A percentile compares a stretch with the other conserved stretches of the same genome.
phyloP scores from a whole-genome alignment of 1,140 invertebrate genomes.

The Heliconius eleuchia region DNA sequence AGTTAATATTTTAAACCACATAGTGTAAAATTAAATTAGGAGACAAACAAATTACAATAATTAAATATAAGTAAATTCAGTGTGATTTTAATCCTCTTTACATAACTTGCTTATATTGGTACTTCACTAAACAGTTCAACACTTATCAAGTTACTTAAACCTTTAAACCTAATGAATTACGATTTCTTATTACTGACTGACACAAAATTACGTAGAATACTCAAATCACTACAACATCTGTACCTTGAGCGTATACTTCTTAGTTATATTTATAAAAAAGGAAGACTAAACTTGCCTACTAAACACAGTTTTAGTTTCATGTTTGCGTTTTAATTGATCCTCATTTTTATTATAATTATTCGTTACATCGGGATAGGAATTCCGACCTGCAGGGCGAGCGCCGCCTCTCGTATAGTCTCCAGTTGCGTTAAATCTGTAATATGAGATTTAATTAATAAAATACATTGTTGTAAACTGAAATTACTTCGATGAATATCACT shows the following conservation, averaged over 20 bases:
- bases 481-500: slow-evolving; percentile 37
- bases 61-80: background rate
- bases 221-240: background rate
- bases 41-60: background rate
- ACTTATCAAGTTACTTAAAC: background rate
- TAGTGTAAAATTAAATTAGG: background rate
- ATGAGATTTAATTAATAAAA: slow-evolving; percentile 29
- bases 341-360: slow-evolving; percentile 65
- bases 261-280: background rate
- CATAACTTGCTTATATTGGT: too few relatives aligned
- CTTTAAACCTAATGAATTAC: background rate
- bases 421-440: slow-evolving; percentile 68
- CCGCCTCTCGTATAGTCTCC: slow-evolving; percentile 67
- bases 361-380: slow-evolving; percentile 58
- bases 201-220: background rate
- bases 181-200: background rate
- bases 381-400: slow-evolving; percentile 52
- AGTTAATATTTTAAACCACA: background rate
- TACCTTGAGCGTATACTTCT: background rate
- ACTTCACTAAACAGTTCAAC: too few relatives aligned
- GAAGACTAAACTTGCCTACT: slow-evolving; percentile 64
- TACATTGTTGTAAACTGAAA: slow-evolving; percentile 36
- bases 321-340: slow-evolving; percentile 71
- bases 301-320: slow-evolving; percentile 79
- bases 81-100: background rate